Base-by-base conservation (phyloP, 2,113 vertebrate genomes). In the Dromaius novaehollandiae region DNA sequence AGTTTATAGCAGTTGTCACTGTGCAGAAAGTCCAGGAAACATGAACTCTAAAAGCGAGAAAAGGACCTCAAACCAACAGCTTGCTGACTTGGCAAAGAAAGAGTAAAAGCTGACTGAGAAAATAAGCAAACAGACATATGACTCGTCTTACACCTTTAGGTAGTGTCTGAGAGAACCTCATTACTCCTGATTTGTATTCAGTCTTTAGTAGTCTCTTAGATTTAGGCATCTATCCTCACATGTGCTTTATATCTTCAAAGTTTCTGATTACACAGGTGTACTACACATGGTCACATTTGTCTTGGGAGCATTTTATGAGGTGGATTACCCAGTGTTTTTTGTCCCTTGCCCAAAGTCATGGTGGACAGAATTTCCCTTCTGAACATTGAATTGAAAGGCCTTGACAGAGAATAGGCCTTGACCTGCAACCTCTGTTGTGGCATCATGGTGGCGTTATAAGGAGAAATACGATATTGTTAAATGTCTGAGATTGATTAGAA, bases 401-500 rank as follows among this genome's bases (percentile, higher is more conserved):
- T 79, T 46, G n/a, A 3, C 15, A 60, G 42, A 68, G 46, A 36
- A 55, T 10, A 21, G n/a, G n/a, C n/a, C n/a, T n/a, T n/a, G n/a
- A 15, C 8, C 8, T 75, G n/a, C 51, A 21, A 16, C 1, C 26
- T 4, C 36, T 58, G 26, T n/a, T 34, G 50, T 58, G 21, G 58
- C 63, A 94, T 95, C 84, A 66, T 58, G 24, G 91, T 55, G 85
- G 87, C 63, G 76, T 97, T 94, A 95, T 46, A 7, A 40, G 85
- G 79, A 55, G 94, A 91, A 93, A 95, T 42, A 13, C 2, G 78
- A 94, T 63, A 16, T 91, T 74, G 78, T 79, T 21, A 46, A 63
- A 82, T 46, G 81, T 9, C 74, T 89, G 91, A 83, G 87, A 74
- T 95, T 56, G 91, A 88, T 68, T 95, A 93, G 89, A 91, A 97